Percentiles rank a stretch among this genome's conserved stretches.
Conservation (phyloP, 2,888 invertebrate species). For the Deladenus siricidicola region DNA sequence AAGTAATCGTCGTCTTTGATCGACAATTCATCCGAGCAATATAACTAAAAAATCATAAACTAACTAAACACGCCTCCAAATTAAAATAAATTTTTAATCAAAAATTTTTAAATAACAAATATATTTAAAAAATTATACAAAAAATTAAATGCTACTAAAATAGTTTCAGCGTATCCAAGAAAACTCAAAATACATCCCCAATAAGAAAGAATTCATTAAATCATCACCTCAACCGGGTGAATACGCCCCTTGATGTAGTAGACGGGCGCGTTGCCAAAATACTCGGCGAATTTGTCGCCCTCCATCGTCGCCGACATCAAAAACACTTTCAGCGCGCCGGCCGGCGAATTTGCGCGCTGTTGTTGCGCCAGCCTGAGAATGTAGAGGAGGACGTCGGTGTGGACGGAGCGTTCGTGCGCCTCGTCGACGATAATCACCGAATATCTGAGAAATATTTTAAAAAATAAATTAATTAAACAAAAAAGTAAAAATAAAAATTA, state of each 20-base stretch:
- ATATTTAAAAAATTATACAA: neutral
- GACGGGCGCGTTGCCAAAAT: constrained; percentile 76
- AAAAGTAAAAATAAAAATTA: too few relatives aligned
- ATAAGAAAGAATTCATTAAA: neutral
- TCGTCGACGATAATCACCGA: constrained; percentile 52
- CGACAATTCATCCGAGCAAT: constrained; percentile 29
- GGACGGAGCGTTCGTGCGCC: constrained; percentile 82
- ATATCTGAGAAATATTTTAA: constrained; percentile 63
- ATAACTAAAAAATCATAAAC: constrained; percentile 29
- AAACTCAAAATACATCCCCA: too few relatives aligned
- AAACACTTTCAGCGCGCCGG: constrained; percentile 62
- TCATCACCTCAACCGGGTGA: constrained; percentile 61
- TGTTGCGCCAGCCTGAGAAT: constrained; percentile 35
- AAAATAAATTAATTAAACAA: too few relatives aligned
- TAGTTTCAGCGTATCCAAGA: neutral
- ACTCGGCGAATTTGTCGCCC: constrained; percentile 78
- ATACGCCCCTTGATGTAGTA: constrained; percentile 83
- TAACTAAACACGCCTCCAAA: neutral
- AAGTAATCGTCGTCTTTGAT: constrained; percentile 53
- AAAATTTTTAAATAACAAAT: neutral
- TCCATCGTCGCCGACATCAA: constrained; percentile 92
- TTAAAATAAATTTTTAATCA: neutral
- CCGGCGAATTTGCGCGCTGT: constrained; percentile 16
- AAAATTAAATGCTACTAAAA: constrained; percentile 1
- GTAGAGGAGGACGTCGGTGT: constrained; percentile 87